Base-by-base conservation (phyloP, 37 sponge, comb jelly and placozoan species). In the Petrosia ficiformis region DNA sequence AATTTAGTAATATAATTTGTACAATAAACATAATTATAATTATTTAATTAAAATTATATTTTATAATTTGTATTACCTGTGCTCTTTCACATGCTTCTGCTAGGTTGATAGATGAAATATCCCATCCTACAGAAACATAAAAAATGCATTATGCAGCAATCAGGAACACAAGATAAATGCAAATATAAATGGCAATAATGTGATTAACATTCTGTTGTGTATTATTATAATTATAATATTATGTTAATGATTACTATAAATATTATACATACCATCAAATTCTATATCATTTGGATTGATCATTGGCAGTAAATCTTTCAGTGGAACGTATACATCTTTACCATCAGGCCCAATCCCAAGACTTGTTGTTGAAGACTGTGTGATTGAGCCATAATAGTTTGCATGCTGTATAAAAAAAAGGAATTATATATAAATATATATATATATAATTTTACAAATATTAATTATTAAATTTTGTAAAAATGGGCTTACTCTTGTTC, bases 201-300 rank as follows among this genome's bases (percentile, higher is more conserved):
- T n/a, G n/a, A n/a, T n/a, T n/a, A n/a, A n/a, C n/a, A n/a, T n/a
- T n/a, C n/a, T n/a, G n/a, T n/a, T n/a, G n/a, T n/a, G n/a, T n/a
- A 66, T 10, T 36, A 34, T 8, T 5, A 35, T 22, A 11, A 30
- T 21, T 31, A 36, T 40, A 16, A 39, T 24, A 43, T 26, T 65
- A 14, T 41, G 19, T 35, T 26, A 10, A 38, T 3, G 10, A 21
- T 40, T 6, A 0, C 5, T 37, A 35, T 10, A 8, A 38, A 35
- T 33, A 26, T 48, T 2, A 48, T 14, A 58, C 87, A 43, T 60
- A 92, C 92, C 95, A 75, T 94, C 95, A 63, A 94, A 60, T 54
- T 80, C 88, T 2, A 94, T 87, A 75, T 90, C 84, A 67, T 94
- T 94, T n/a, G 95, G 95, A 38, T 90, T 56, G 31, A 94, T 69